Evolutionary conservation across 2,113 vertebrate genomes (phyloP).

Genomic region (Pteronura brasiliensis): DNA sequence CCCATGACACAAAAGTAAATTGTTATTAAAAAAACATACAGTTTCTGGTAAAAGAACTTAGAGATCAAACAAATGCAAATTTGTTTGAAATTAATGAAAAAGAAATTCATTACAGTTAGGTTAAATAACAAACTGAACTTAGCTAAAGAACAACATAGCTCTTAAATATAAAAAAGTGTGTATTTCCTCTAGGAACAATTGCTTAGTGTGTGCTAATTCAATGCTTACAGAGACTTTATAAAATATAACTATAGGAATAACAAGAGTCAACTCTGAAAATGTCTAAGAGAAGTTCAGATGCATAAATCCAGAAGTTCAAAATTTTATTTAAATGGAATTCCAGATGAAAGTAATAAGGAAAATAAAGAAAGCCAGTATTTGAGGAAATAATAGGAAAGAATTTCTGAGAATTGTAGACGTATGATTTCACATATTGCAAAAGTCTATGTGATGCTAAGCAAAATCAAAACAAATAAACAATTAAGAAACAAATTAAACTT

Average conservation of each 20-base stretch:
- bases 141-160: neutral
- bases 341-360: neutral
- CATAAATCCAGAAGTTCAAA: neutral
- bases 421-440: neutral
- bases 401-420: neutral
- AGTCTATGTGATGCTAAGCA: neutral
- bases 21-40: neutral
- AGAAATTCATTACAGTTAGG: neutral
- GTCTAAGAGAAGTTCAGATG: neutral
- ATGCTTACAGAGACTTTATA: neutral
- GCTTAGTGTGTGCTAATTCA: neutral
- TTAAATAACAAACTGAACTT: neutral
- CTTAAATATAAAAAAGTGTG: neutral
- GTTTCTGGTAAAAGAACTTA: neutral
- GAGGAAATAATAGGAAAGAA: neutral
- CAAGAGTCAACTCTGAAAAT: neutral
- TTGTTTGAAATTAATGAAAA: neutral
- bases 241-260: neutral
- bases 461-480: neutral
- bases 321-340: neutral
- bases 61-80: neutral
- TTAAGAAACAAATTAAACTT: neutral
- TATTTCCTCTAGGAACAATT: neutral
- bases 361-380: neutral
- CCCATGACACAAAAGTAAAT: neutral